Evolutionary conservation across 2,797 vertebrate species (phyloP), one percentile per base, ranked within the genome.

Genomic region (Acanthornis magna): DNA sequence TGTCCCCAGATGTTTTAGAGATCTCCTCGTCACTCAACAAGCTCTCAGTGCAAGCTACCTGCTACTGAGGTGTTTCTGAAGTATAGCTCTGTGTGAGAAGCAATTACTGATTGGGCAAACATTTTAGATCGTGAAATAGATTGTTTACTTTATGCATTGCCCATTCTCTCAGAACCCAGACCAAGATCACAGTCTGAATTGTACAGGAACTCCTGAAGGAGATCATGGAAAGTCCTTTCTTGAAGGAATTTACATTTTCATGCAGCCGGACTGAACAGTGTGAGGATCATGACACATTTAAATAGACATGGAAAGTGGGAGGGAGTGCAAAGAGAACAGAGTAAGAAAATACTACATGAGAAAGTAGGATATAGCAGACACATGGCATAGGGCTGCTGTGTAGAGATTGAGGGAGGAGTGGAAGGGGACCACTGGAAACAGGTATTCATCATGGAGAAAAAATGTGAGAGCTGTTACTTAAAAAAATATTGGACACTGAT

Each of bases 101-200:
- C 61, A 92, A 68, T 89, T 88, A 75, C 47, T n/a, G 86, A 65
- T 55, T 83, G 72, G 71, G 79, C 75, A 96, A 95, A 86, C 40
- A 5, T 77, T 78, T 92, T 60, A 81, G 47, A 75, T 89, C 66
- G 30, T 50, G 32, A 67, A 91, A 51, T 62, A 50, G 57, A 16
- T 74, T 65, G 51, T 87, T 50, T 80, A 53, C 65, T 85, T 74
- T 80, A 72, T 47, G 23, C 1, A 1, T 50, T 88, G 65, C 42
- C 57, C n/a, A 4, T 89, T 91, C 23, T 76, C 26, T 76, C 63
- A 47, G 62, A 88, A 79, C 36, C 55, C 32, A 62, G 57, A 71
- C 42, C 32, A 47, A 73, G 60, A 67, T 43, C 26, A 32, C 55
- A 42, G 48, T 38, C 38, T 53, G 9, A 22, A 3, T 83, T 84